These are phyloP conservation scores for Agonopterix heracliana DNA, from an alignment of 2,888 invertebrate species.

Conservation along the genomic window DNA sequence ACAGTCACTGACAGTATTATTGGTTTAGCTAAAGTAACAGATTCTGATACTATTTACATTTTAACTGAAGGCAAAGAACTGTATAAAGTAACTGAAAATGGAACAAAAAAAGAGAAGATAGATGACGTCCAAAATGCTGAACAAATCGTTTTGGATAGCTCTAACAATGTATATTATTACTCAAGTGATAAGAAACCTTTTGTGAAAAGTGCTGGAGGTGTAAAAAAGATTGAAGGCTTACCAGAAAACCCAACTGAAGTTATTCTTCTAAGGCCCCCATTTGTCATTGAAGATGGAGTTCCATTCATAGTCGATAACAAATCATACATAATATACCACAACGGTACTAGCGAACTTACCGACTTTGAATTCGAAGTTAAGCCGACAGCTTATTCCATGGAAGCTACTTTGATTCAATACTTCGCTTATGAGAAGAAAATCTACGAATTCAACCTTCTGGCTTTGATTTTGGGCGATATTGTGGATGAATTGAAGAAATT, in stretches of 20 bases:
- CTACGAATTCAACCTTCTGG: constrained; percentile 45
- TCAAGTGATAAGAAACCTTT: constrained; percentile 34
- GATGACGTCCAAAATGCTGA: constrained; percentile 35
- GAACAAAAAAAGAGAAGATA: constrained; percentile 38
- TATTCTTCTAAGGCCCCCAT: constrained; percentile 37
- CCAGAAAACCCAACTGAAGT: constrained; percentile 31
- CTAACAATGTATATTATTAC: constrained; percentile 45
- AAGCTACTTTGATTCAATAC: constrained; percentile 42
- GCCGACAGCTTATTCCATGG: constrained; percentile 44
- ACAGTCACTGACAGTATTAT: constrained; percentile 38
- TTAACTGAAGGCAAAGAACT: constrained; percentile 40
- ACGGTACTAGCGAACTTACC: constrained; percentile 31
- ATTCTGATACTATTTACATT: constrained; percentile 38
- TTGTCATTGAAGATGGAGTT: constrained; percentile 31
- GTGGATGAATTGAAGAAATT: constrained; percentile 26
- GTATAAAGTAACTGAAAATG: constrained; percentile 46
- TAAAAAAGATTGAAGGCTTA: constrained; percentile 39
- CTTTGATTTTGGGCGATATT: constrained; percentile 18
- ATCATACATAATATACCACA: constrained; percentile 31
- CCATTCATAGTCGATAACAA: constrained; percentile 33
- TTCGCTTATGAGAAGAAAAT: constrained; percentile 49
- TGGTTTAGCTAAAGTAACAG: constrained; percentile 28
- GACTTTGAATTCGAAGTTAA: constrained; percentile 27
- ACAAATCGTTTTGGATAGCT: constrained; percentile 43
- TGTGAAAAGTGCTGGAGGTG: constrained; percentile 27